phyloP scores from a whole-genome alignment of 2,888 invertebrate species.

The Polia nebulosa region DNA sequence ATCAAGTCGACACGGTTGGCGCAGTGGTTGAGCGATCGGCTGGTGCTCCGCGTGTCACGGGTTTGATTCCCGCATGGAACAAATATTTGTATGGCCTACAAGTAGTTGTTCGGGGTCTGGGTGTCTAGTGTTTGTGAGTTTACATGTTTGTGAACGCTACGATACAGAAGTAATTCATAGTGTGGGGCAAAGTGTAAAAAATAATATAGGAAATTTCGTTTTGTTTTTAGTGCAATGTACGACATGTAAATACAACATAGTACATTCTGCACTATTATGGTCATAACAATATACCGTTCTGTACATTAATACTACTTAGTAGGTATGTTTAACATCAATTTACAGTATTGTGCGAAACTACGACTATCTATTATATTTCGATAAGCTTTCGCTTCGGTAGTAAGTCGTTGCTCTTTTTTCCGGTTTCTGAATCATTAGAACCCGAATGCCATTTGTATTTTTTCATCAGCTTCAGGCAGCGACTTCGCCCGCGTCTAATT shows the following conservation, averaged over 20 bases:
- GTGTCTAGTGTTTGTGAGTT: too few relatives aligned
- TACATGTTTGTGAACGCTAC: too few relatives aligned
- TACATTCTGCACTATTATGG: not conserved
- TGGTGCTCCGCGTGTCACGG: too few relatives aligned
- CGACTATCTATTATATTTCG: not conserved
- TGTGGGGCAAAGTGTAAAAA: too few relatives aligned
- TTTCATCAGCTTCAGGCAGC: too few relatives aligned
- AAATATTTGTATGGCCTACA: too few relatives aligned
- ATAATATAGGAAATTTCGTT: not conserved
- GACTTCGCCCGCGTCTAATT: too few relatives aligned
- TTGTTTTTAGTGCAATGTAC: not conserved
- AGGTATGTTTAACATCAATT: constrained; percentile 22
- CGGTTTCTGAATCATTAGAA: not conserved
- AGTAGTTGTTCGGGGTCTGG: too few relatives aligned
- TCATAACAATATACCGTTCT: constrained; percentile 30
- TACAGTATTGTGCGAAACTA: constrained; percentile 15
- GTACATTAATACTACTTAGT: not conserved
- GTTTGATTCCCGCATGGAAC: too few relatives aligned
- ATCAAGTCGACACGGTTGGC: too few relatives aligned
- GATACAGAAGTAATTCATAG: too few relatives aligned
- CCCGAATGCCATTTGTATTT: not conserved
- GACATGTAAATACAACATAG: constrained; percentile 10
- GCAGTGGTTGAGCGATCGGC: too few relatives aligned
- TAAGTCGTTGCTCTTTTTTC: constrained; percentile 14
- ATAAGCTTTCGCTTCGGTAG: not conserved